Conservation (phyloP, 2,797 vertebrate species). For the Capromys pilorides region DNA sequence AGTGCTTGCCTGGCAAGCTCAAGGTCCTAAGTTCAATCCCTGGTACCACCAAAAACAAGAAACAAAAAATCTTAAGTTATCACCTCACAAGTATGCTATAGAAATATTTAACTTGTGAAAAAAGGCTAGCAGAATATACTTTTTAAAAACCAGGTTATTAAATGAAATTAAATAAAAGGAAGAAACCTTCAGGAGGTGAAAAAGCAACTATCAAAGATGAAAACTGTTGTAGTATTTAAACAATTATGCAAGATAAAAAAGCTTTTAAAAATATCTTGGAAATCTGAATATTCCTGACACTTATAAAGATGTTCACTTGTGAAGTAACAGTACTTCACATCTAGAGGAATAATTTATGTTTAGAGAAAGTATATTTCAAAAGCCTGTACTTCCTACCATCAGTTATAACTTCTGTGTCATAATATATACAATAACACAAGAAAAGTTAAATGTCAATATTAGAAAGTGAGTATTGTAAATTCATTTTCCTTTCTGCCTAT, state of each 20-base stretch:
- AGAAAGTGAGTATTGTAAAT: background rate
- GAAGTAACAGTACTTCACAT: background rate
- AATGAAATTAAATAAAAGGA: background rate
- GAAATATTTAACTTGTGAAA: background rate
- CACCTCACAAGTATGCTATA: background rate
- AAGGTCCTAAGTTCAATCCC: no score
- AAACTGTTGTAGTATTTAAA: background rate
- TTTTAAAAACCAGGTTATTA: background rate
- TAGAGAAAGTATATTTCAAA: background rate
- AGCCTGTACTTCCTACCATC: background rate
- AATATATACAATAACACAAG: constrained; percentile 6
- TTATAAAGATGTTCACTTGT: background rate
- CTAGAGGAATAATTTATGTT: background rate
- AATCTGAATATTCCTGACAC: background rate
- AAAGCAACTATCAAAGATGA: background rate
- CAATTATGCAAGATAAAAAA: background rate
- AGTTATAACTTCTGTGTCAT: background rate
- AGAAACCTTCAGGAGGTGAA: background rate
- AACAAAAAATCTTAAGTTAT: background rate
- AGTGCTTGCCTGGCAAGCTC: no score
- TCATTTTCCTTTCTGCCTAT: background rate
- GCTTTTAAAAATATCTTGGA: background rate
- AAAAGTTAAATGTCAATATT: background rate
- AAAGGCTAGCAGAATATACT: background rate
- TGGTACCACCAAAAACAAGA: no score